Evolutionary conservation across 1,140 invertebrate species (phyloP).

Genomic region (Aphelinus certus): DNA sequence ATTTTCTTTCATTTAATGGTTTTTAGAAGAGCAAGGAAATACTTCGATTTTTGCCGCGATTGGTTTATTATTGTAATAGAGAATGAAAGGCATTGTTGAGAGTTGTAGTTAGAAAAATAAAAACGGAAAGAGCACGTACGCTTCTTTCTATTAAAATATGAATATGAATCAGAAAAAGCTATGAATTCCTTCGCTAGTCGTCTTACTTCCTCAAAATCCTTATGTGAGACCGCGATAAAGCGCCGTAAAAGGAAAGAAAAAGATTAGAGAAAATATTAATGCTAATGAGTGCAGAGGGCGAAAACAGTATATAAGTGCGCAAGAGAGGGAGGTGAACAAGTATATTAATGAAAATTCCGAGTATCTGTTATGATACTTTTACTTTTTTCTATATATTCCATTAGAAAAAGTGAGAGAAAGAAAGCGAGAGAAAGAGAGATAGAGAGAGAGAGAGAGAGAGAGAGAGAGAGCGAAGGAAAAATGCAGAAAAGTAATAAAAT

Average conservation of each 20-base stretch:
- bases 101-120: constrained; percentile 39
- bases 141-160: constrained; percentile 25
- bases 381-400: constrained; percentile 28
- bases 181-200: constrained; percentile 39
- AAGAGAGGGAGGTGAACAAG: neutral
- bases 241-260: constrained; percentile 35
- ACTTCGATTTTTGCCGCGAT: constrained; percentile 19
- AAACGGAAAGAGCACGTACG: constrained; percentile 4
- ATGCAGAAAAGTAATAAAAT: constrained; percentile 14
- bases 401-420: neutral
- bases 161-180: constrained; percentile 4
- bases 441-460: no score
- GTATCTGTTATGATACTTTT: constrained; percentile 26
- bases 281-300: constrained; percentile 19
- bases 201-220: constrained; percentile 24
- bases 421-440: no score
- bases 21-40: constrained; percentile 18
- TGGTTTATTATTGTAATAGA: constrained; percentile 25
- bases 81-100: constrained; percentile 37
- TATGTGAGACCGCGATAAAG: constrained; percentile 38
- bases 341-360: neutral
- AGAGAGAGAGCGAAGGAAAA: neutral
- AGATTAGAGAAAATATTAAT: constrained; percentile 34
- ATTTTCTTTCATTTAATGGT: constrained; percentile 22
- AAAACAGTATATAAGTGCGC: constrained; percentile 1